These are phyloP conservation scores for Aegithalos caudatus DNA, from an alignment of 2,113 vertebrate genomes.

Conservation along the genomic window DNA sequence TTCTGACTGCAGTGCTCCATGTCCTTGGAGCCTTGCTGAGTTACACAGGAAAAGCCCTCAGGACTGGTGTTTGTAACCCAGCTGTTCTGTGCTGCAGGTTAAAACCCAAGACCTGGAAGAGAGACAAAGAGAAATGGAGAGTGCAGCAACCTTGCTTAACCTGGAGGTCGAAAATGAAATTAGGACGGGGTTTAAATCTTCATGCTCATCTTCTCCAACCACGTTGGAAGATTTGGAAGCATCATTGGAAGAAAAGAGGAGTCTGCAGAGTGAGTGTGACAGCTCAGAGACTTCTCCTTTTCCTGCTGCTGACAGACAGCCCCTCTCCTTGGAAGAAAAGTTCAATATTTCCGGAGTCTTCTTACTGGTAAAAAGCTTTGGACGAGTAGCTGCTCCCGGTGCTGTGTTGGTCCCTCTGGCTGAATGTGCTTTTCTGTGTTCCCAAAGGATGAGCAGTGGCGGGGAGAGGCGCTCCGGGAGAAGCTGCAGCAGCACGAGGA, in stretches of 20 bases:
- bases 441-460: slow-evolving; percentile 81
- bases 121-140: slow-evolving; percentile 69
- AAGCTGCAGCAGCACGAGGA: slow-evolving; percentile 79
- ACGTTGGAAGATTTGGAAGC: neutral
- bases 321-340: slow-evolving; percentile 44
- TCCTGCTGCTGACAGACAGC: neutral
- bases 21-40: neutral
- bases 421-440: neutral
- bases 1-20: neutral
- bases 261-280: neutral
- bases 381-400: accelerated
- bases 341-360: slow-evolving; percentile 55
- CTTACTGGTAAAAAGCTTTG: slow-evolving; percentile 57
- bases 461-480: slow-evolving; percentile 77
- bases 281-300: slow-evolving; percentile 53
- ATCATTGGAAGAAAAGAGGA: neutral
- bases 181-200: slow-evolving; percentile 56
- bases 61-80: neutral
- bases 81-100: slow-evolving; percentile 48
- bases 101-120: slow-evolving; percentile 62
- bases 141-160: slow-evolving; percentile 67
- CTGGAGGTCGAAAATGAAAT: slow-evolving; percentile 76
- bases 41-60: neutral
- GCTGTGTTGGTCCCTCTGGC: neutral
- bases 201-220: slow-evolving; percentile 46